These are phyloP conservation scores for Halcyon leucocephala DNA, from an alignment of 2,797 vertebrate species.

Conservation along the genomic window DNA sequence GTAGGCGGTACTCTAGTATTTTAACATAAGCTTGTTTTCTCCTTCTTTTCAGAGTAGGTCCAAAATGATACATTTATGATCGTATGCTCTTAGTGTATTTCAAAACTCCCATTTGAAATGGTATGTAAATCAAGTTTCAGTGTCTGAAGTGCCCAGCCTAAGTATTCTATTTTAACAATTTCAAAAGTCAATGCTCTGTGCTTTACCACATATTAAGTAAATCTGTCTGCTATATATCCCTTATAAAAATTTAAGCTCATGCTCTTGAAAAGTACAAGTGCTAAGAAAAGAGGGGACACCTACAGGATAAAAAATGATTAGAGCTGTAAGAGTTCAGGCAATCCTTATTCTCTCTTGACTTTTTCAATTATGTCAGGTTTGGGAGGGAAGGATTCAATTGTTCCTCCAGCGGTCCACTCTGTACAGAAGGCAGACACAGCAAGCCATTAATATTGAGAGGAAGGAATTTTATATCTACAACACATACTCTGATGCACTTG, in stretches of 20 bases:
- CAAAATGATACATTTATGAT: rapidly evolving
- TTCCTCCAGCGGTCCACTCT: not conserved
- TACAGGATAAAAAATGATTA: slow-evolving; percentile 7
- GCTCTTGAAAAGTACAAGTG: not conserved
- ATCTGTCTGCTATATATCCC: not conserved
- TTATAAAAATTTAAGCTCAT: slow-evolving; percentile 40
- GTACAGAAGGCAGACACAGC: not conserved
- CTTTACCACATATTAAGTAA: slow-evolving; percentile 27
- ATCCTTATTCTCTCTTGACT: slow-evolving; percentile 13
- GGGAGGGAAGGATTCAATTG: not conserved
- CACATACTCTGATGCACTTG: not conserved
- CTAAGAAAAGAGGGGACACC: not conserved
- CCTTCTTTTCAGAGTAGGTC: not conserved
- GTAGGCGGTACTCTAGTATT: not conserved
- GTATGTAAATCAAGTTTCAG: not conserved
- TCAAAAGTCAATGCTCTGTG: not conserved
- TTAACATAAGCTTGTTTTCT: not conserved
- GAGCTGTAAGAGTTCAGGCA: not conserved
- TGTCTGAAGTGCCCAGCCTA: not conserved
- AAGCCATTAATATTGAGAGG: not conserved
- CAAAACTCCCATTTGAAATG: not conserved
- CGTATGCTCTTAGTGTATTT: not conserved
- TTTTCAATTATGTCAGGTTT: slow-evolving; percentile 4
- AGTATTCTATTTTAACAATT: not conserved
- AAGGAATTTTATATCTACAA: not conserved